Evolutionary conservation across 2,888 invertebrate genomes (phyloP), one percentile per base, ranked within the genome.

Genomic region (Xanthia icteritia): DNA sequence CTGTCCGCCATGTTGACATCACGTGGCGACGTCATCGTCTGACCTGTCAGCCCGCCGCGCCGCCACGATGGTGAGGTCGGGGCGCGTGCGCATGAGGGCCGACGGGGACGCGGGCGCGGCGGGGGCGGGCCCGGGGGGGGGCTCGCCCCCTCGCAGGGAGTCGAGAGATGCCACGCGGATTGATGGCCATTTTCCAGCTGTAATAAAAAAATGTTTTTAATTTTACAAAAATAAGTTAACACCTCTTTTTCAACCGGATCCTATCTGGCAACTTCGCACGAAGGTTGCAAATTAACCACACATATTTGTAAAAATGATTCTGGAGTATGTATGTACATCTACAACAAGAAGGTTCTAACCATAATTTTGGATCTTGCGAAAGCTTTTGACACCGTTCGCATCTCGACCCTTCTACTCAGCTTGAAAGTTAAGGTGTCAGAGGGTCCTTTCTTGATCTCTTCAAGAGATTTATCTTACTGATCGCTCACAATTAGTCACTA

Each of bases 41-140:
- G 89, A 86, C 42, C 87, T 86, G 13, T 79, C 82, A 15, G 71
- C 88, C 85, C 31, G 89, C 81, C 91, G 90, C 5, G 95, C 94
- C 1, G 95, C 94, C 23, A 96, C 95, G 27, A 96, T 96, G 76
- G 96, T 96, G 82, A 96, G 93, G 92, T 96, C 96, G 17, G 96
- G 96, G 0, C 96, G 89, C 5, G 94, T 95, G 60, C 94, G 89
- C 96, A 96, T 95, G 13, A 96, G 93, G 8, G 93, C 93, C 1
- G 94, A 92, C 6, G 95, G 94, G 0, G 94, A 93, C 0, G 93
- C 91, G 23, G 88, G 86, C 9, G 83, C 0, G 3, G 23, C 17
- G 15, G 95, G 93, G 6, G 92, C 11, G 89, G 45, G 15, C 42
- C n/a, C 51, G 27, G 72, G 64, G 31, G 77, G 69, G 27, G 85